Evolutionary conservation across 2,888 invertebrate genomes (phyloP).

Genomic region (Rhodophaea formosa): DNA sequence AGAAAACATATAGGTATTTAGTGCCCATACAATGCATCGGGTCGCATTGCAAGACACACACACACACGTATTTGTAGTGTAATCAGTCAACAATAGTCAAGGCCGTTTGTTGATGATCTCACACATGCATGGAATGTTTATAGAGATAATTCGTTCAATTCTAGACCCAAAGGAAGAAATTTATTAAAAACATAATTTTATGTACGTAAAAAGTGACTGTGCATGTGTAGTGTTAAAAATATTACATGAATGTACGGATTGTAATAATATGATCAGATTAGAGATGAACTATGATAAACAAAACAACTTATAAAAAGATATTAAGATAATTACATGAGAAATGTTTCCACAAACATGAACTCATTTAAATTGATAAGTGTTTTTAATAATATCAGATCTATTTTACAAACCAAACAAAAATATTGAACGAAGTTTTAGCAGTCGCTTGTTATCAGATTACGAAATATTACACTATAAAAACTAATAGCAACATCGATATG

Average conservation of each 20-base stretch:
- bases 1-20: constrained; percentile 37
- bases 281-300: not conserved
- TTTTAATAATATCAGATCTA: not conserved
- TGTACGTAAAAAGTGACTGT: not conserved
- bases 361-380: not conserved
- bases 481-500: constrained; percentile 15
- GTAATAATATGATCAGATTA: not conserved
- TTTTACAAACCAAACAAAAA: not conserved
- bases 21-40: constrained; percentile 36
- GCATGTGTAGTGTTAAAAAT: not conserved
- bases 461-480: constrained; percentile 8
- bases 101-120: constrained; percentile 39
- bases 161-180: not conserved
- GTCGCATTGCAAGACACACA: constrained; percentile 38
- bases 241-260: not conserved
- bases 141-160: not conserved
- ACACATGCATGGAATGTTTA: constrained; percentile 6
- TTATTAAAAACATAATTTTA: not conserved
- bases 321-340: not conserved
- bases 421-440: not conserved
- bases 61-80: constrained; percentile 35
- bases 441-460: not conserved
- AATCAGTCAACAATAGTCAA: constrained; percentile 70
- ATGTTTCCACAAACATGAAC: not conserved
- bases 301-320: not conserved